A percentile compares a stretch with the other conserved stretches of the same genome.
Evolutionary conservation across 2,113 vertebrate species (phyloP).

Genomic region (Martes martes): DNA sequence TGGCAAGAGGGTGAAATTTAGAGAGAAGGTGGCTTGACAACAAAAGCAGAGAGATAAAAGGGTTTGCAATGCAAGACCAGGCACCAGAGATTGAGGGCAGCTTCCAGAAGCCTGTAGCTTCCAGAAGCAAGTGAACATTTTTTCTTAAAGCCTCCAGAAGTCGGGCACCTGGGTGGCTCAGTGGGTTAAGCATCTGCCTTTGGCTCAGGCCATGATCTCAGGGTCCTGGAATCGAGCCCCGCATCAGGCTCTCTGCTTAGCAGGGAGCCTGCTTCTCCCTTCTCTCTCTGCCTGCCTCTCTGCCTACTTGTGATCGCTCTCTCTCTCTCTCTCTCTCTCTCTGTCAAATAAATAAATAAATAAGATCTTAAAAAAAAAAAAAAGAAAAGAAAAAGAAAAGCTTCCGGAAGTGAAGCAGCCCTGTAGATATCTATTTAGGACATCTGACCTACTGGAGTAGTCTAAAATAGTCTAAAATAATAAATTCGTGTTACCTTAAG

Average conservation of each 20-base stretch:
- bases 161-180: too few species aligned
- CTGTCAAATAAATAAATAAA: too few species aligned
- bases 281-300: too few species aligned
- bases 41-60: neutral
- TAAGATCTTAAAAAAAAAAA: too few species aligned
- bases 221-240: too few species aligned
- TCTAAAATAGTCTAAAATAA: neutral
- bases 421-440: neutral
- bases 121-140: neutral
- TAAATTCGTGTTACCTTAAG: neutral
- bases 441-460: too few species aligned
- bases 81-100: neutral
- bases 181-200: too few species aligned
- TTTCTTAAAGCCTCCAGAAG: neutral
- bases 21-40: neutral
- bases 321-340: too few species aligned
- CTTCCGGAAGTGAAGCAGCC: neutral
- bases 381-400: neutral
- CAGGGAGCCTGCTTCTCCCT: too few species aligned
- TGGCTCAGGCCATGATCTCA: too few species aligned
- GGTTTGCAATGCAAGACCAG: neutral
- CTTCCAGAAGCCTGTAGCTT: neutral
- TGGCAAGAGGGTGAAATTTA: neutral
- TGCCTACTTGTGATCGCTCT: too few species aligned
- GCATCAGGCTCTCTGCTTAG: too few species aligned